Base-by-base conservation (phyloP, 2,797 vertebrate species). In the Diglossa cyanea region DNA sequence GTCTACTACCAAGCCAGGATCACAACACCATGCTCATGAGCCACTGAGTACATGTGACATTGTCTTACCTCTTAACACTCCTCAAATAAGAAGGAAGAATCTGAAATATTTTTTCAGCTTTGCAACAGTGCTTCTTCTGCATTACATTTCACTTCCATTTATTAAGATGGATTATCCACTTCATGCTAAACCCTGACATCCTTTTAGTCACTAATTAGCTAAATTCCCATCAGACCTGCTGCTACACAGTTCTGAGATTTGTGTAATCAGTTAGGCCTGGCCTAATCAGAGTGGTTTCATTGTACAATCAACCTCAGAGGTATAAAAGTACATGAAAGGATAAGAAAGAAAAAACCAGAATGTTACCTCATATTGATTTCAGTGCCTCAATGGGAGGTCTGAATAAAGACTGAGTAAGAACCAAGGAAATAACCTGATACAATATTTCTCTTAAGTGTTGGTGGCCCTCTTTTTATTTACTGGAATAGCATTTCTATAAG, bases 131-230 rank as follows among this genome's bases (percentile, higher is more conserved):
- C 11, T 85, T 74, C 78, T 67, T 80, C 17, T 4, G 2, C 45
- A 31, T 58, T 70, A 48, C 35, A 25, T 33, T 89, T 89, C 42
- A 79, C 31, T 90, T 88, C 58, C 24, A 72, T 31, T 88, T 93
- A 68, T 77, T 85, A 68, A 88, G 75, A 55, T 20, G n/a, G 25
- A 23, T 80, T 94, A 85, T 75, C 68, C 82, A 71, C 60, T 92
- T 95, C 72, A 58, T 65, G 47, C 42, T 89, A 88, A 96, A 89
- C 37, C 44, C 54, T 80, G 57, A 79, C 75, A 87, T 80, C 78
- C 67, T 62, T 93, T 89, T 83, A 80, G 61, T 44, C 40, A 62
- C 47, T 95, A 93, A 86, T 85, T 82, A 94, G 54, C 65, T 87
- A 50, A 91, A 91, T 85, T 93, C 88, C 81, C 68, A 80, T 71